These are phyloP conservation scores for Drosophila diplacantha DNA, from an alignment of 2,888 invertebrate species.

Conservation along the genomic window DNA sequence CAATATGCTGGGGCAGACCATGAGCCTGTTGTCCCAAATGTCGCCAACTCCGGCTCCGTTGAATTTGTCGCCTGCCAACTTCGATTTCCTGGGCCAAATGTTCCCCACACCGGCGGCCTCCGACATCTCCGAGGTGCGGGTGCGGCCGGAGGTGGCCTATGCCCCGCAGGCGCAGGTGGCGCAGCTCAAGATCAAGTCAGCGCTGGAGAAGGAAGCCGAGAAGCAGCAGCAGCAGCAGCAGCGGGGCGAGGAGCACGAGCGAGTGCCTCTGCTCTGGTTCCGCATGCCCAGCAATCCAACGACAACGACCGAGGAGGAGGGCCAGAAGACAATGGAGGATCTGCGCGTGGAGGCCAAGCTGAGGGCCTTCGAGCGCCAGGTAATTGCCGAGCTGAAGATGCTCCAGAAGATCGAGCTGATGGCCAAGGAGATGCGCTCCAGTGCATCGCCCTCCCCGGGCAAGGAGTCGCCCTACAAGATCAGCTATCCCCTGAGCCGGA, in stretches of 20 bases:
- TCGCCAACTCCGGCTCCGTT: background rate
- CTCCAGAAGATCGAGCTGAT: constrained; percentile 68
- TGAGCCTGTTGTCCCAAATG: constrained; percentile 10
- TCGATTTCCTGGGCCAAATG: constrained; percentile 41
- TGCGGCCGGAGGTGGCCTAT: constrained; percentile 53
- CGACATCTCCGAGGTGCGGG: constrained; percentile 69
- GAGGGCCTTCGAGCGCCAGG: constrained; percentile 65
- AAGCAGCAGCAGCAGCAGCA: constrained; percentile 35
- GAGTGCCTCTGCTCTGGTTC: constrained; percentile 71
- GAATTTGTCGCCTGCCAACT: background rate
- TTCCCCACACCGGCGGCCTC: constrained; percentile 52
- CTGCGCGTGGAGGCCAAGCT: constrained; percentile 58
- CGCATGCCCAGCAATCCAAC: constrained; percentile 46
- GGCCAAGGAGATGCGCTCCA: constrained; percentile 66
- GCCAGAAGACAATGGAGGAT: constrained; percentile 48
- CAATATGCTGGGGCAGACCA: constrained; percentile 44
- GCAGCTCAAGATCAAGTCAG: constrained; percentile 54
- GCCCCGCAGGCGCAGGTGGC: constrained; percentile 43
- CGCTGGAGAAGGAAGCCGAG: constrained; percentile 44
- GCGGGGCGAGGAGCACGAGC: constrained; percentile 36
- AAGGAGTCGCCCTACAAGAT: constrained; percentile 38
- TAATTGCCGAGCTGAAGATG: constrained; percentile 63
- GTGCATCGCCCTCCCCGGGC: constrained; percentile 29
- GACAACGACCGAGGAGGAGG: background rate
- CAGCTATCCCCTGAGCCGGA: constrained; percentile 60